Evolutionary conservation across 2,888 invertebrate species (phyloP).

Genomic region (Dorcus hopei): DNA sequence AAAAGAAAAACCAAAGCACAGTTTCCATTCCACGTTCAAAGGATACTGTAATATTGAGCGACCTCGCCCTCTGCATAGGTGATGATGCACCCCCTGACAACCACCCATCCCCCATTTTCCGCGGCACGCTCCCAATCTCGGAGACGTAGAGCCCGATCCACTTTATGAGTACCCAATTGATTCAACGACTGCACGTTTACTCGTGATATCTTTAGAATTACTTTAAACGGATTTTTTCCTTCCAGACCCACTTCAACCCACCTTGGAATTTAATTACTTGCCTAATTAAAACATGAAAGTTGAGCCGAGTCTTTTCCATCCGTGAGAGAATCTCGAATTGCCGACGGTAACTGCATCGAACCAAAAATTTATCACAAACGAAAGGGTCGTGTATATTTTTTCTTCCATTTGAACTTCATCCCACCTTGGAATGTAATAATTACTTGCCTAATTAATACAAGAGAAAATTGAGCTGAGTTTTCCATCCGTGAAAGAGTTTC

Average conservation of each 20-base stretch:
- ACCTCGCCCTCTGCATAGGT: constrained; percentile 30
- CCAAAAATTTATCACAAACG: constrained; percentile 2
- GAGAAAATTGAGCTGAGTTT: too few relatives aligned
- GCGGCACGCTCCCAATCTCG: not conserved
- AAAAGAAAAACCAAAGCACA: not conserved
- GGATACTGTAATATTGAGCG: constrained; percentile 24
- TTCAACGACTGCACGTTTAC: not conserved
- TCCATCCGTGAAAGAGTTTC: too few relatives aligned
- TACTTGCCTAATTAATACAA: too few relatives aligned
- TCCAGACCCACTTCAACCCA: too few relatives aligned
- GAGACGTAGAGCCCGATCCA: constrained; percentile 1
- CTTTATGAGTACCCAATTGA: constrained; percentile 6
- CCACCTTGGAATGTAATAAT: too few relatives aligned
- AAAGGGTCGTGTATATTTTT: constrained; percentile 14
- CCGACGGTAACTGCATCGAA: constrained; percentile 2
- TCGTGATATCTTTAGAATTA: not conserved
- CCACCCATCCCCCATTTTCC: constrained; percentile 23
- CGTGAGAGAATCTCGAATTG: too few relatives aligned
- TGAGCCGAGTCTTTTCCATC: too few relatives aligned
- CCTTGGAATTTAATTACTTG: too few relatives aligned
- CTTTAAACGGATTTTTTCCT: too few relatives aligned
- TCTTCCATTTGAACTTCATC: too few relatives aligned
- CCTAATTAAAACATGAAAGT: too few relatives aligned
- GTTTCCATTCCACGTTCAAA: not conserved
- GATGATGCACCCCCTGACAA: constrained; percentile 16